Conservation (phyloP, 2,888 invertebrate species). For the Stegophylla sp. region DNA sequence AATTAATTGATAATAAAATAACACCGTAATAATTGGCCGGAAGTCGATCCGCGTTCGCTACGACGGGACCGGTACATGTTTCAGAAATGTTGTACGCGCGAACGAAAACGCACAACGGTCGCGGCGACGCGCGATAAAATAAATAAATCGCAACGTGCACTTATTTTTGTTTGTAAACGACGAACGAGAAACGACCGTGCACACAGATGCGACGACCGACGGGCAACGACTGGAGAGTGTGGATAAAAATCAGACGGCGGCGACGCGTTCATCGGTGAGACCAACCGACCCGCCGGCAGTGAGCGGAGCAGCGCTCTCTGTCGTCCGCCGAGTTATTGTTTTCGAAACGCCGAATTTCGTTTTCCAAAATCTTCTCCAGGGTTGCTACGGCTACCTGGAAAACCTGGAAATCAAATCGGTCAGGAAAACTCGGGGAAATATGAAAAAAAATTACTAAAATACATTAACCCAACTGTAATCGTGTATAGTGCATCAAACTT, state of each 20-base stretch:
- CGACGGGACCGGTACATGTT: constrained; percentile 32
- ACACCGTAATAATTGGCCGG: neutral
- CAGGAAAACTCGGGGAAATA: no score
- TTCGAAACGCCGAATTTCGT: neutral
- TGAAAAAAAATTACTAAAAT: no score
- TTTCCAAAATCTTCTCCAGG: neutral
- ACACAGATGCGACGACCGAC: constrained; percentile 18
- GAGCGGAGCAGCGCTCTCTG: constrained; percentile 28
- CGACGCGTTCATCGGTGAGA: neutral
- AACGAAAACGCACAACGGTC: neutral
- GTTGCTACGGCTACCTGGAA: no score
- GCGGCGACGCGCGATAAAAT: neutral
- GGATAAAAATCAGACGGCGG: neutral
- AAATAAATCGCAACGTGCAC: no score
- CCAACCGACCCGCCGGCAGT: neutral
- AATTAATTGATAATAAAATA: neutral
- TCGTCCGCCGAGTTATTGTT: neutral
- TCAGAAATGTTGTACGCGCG: neutral
- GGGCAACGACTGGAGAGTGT: constrained; percentile 16
- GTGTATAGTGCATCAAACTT: no score
- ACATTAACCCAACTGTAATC: no score
- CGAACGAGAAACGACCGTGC: neutral
- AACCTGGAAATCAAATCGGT: no score
- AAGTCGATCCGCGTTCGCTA: neutral
- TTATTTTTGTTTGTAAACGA: no score